Conservation (phyloP, 30 jellyfish, hydroid and myxozoan genomes). For the Phacellophora camtschatica region DNA sequence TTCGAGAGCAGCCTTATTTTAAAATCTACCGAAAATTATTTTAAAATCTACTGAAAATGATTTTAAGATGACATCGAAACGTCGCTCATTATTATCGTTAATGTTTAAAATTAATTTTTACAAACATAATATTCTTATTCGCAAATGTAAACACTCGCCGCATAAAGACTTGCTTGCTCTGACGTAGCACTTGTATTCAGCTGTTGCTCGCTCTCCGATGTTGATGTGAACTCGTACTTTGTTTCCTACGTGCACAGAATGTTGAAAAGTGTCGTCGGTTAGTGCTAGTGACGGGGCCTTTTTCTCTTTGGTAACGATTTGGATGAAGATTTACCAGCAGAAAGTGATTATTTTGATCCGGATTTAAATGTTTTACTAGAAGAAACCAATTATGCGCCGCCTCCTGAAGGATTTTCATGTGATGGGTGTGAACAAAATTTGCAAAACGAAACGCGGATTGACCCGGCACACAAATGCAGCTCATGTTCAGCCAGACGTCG, state of each 20-base stretch:
- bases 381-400: background rate
- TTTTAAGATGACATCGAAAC: too few species aligned
- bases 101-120: too few species aligned
- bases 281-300: background rate
- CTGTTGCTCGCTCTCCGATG: background rate
- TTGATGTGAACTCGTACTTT: slow-evolving; percentile 3
- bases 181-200: background rate
- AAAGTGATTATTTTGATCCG: background rate
- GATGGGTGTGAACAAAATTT: slow-evolving; percentile 32
- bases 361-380: slow-evolving; percentile 24
- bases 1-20: too few species aligned
- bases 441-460: slow-evolving; percentile 44
- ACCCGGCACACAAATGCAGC: slow-evolving; percentile 32
- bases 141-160: too few species aligned
- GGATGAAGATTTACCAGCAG: slow-evolving; percentile 24
- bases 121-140: too few species aligned
- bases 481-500: background rate
- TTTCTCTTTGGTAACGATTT: slow-evolving; percentile 1
- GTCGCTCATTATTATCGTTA: too few species aligned
- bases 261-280: background rate
- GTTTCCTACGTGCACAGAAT: slow-evolving; percentile 21
- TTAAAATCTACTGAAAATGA: too few species aligned
- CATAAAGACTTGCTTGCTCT: too few species aligned
- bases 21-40: too few species aligned
- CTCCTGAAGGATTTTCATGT: slow-evolving; percentile 41